Conservation (phyloP, 2,888 invertebrate species). For the Apamea crenata region DNA sequence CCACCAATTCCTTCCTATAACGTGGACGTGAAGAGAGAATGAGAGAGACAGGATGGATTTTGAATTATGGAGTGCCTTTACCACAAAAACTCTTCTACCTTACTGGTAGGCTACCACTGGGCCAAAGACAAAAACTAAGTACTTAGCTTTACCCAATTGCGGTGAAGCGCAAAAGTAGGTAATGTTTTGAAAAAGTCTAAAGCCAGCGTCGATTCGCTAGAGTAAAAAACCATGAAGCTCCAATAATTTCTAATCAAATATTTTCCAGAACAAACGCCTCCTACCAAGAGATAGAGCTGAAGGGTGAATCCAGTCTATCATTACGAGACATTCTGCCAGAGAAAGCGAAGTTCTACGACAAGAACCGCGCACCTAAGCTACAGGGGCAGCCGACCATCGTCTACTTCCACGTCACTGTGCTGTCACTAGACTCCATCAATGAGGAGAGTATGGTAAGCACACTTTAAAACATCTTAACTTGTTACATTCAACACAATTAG, state of each 20-base stretch:
- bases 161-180: not conserved
- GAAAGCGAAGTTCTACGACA: slow-evolving; percentile 96
- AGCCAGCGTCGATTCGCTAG: not conserved
- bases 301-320: slow-evolving; percentile 90
- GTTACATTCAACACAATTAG: not conserved
- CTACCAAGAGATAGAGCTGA: slow-evolving; percentile 86
- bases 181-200: not conserved
- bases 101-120: not conserved
- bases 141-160: not conserved
- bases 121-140: not conserved
- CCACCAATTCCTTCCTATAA: too few relatives aligned
- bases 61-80: too few relatives aligned
- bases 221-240: not conserved
- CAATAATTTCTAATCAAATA: not conserved
- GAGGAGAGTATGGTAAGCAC: slow-evolving; percentile 97
- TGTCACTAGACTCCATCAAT: slow-evolving; percentile 98
- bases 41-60: too few relatives aligned
- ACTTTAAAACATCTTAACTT: not conserved
- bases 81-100: not conserved
- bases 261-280: slow-evolving; percentile 83
- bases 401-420: slow-evolving; percentile 97
- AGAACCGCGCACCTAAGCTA: slow-evolving; percentile 96
- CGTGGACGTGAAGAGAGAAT: too few relatives aligned
- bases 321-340: slow-evolving; percentile 96
- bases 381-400: slow-evolving; percentile 96